Evolutionary conservation across 2,113 vertebrate species (phyloP).

Genomic region (Microtus pennsylvanicus): DNA sequence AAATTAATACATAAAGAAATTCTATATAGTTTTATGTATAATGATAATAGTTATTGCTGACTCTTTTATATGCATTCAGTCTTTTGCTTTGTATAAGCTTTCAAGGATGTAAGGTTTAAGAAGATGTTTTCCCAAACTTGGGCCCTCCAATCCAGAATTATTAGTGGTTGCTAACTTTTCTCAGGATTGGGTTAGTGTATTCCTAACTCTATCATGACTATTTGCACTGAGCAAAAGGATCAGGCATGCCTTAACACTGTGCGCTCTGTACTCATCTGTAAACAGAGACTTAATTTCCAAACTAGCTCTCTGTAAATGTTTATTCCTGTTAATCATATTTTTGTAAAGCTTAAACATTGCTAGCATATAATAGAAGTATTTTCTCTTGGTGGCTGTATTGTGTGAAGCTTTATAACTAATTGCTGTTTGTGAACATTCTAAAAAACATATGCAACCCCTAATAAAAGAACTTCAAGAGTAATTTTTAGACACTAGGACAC

Average conservation of each 20-base stretch:
- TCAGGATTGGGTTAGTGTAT: neutral
- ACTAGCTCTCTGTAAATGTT: neutral
- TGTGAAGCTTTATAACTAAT: neutral
- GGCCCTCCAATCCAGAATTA: neutral
- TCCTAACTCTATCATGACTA: neutral
- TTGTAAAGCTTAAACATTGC: neutral
- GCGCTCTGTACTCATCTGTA: too few species aligned
- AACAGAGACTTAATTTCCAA: too few species aligned
- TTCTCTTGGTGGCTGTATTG: neutral
- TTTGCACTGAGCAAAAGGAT: neutral
- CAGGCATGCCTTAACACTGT: neutral
- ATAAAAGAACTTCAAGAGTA: neutral
- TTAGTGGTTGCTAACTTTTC: neutral
- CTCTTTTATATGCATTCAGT: neutral
- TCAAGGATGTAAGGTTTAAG: neutral
- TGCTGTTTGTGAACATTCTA: neutral
- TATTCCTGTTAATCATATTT: neutral
- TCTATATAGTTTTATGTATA: neutral
- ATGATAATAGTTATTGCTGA: neutral
- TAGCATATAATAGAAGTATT: neutral
- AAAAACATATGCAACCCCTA: neutral
- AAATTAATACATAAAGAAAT: neutral
- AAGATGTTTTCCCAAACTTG: neutral
- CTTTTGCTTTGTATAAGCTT: neutral
- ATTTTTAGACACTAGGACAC: neutral